Conservation (phyloP, 2,113 vertebrate species). For the Pterocles orientalis region DNA sequence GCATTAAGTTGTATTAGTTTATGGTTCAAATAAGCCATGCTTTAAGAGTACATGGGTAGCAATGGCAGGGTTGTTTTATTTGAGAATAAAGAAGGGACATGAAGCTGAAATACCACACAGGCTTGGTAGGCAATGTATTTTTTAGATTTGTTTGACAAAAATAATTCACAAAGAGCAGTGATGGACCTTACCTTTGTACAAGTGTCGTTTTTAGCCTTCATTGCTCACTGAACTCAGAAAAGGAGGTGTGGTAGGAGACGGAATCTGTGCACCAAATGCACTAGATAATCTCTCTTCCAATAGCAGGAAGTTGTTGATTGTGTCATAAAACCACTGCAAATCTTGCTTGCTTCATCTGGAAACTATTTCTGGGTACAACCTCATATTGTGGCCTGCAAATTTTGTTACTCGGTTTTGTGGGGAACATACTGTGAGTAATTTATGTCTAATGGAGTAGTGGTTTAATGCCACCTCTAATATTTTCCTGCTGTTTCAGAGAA, state of each 20-base stretch:
- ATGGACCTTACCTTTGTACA: not conserved
- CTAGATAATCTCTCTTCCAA: not conserved
- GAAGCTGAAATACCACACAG: not conserved
- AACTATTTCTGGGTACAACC: constrained; percentile 52
- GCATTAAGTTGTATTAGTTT: not conserved
- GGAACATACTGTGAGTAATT: constrained; percentile 33
- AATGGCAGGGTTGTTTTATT: not conserved
- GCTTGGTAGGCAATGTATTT: not conserved
- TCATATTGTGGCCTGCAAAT: not conserved
- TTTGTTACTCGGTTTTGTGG: constrained; percentile 38
- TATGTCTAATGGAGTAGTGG: not conserved
- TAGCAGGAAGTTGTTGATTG: not conserved
- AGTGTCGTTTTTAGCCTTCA: not conserved
- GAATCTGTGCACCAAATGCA: not conserved
- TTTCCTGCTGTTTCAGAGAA: constrained; percentile 39
- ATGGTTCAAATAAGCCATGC: not conserved
- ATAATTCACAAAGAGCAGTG: not conserved
- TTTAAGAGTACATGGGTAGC: not conserved
- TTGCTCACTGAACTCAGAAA: not conserved
- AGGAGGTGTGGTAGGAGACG: not conserved
- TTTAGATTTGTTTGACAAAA: not conserved
- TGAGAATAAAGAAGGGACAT: not conserved
- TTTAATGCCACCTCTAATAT: constrained; percentile 48
- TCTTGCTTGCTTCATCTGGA: constrained; percentile 48
- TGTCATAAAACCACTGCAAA: constrained; percentile 32